These are phyloP conservation scores for Xiphias gladius DNA, from an alignment of 2,113 vertebrate species.

Conservation along the genomic window DNA sequence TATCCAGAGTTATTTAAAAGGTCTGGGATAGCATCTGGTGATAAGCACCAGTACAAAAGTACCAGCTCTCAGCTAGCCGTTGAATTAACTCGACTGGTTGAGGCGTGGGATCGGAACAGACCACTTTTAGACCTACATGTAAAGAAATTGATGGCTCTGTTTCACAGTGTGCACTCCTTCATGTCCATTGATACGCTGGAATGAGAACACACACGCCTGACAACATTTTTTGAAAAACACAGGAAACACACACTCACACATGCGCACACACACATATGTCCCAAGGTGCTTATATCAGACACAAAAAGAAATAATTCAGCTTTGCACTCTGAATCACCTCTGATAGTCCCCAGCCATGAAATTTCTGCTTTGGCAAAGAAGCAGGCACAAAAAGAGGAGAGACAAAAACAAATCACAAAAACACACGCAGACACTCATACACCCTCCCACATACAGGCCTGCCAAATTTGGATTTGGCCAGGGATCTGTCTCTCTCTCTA, in stretches of 20 bases:
- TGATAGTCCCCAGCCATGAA: conserved; percentile 73
- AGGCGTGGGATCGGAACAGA: conserved; percentile 8
- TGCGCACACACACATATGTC: conserved; percentile 22
- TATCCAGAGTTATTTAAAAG: conserved; percentile 40
- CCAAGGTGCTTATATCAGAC: conserved; percentile 70
- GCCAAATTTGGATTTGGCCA: conserved; percentile 65
- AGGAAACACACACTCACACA: conserved; percentile 4
- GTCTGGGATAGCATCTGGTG: conserved; percentile 15
- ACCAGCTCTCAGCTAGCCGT: conserved; percentile 5
- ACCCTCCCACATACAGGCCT: conserved; percentile 38
- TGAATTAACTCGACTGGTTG: neutral
- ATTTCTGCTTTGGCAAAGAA: conserved; percentile 75
- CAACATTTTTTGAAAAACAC: conserved; percentile 38
- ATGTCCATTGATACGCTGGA: conserved; percentile 43
- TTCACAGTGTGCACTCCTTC: conserved; percentile 28
- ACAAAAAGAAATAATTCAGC: conserved; percentile 75
- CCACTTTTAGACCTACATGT: conserved; percentile 1
- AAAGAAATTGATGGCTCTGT: conserved; percentile 2
- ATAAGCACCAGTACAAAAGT: conserved; percentile 17
- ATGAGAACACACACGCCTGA: conserved; percentile 57
- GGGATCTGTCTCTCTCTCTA: conserved; percentile 32
- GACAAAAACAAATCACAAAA: conserved; percentile 65
- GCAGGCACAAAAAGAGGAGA: conserved; percentile 33
- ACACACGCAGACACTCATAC: conserved; percentile 33
- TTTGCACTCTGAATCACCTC: conserved; percentile 79